Evolutionary conservation across 2,888 invertebrate species (phyloP).

Genomic region (Pristionchus exspectatus): DNA sequence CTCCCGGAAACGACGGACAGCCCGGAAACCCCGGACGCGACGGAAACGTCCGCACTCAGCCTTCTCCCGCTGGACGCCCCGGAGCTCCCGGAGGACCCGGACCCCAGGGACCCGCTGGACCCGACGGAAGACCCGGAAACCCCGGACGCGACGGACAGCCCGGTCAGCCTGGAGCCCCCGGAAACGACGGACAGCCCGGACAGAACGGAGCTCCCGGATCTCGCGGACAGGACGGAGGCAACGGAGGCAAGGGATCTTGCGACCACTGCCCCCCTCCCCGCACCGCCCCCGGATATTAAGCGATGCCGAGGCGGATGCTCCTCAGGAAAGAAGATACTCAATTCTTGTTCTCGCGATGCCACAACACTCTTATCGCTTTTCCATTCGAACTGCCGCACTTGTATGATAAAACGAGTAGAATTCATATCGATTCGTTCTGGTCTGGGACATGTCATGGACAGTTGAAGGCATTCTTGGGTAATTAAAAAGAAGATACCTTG

Average conservation of each 20-base stretch:
- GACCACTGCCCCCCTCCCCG: slow-evolving; percentile 58
- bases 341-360: slow-evolving; percentile 28
- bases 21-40: slow-evolving; percentile 65
- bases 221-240: slow-evolving; percentile 62
- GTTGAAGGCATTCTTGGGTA: neutral
- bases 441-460: neutral
- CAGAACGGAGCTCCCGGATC: slow-evolving; percentile 57
- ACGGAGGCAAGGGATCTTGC: slow-evolving; percentile 59
- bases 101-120: slow-evolving; percentile 68
- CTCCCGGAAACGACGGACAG: slow-evolving; percentile 64
- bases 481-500: neutral
- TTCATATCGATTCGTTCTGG: neutral
- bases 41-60: slow-evolving; percentile 61
- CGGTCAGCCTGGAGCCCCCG: slow-evolving; percentile 59
- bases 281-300: slow-evolving; percentile 57
- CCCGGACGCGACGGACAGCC: slow-evolving; percentile 58
- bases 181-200: slow-evolving; percentile 59
- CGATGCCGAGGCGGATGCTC: neutral
- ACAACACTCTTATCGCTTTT: neutral
- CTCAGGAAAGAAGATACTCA: slow-evolving; percentile 45
- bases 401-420: slow-evolving; percentile 48
- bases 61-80: slow-evolving; percentile 64
- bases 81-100: slow-evolving; percentile 66
- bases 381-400: slow-evolving; percentile 10
- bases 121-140: slow-evolving; percentile 61